Evolutionary conservation across 2,888 invertebrate genomes (phyloP).

Genomic region (Laothoe populi): DNA sequence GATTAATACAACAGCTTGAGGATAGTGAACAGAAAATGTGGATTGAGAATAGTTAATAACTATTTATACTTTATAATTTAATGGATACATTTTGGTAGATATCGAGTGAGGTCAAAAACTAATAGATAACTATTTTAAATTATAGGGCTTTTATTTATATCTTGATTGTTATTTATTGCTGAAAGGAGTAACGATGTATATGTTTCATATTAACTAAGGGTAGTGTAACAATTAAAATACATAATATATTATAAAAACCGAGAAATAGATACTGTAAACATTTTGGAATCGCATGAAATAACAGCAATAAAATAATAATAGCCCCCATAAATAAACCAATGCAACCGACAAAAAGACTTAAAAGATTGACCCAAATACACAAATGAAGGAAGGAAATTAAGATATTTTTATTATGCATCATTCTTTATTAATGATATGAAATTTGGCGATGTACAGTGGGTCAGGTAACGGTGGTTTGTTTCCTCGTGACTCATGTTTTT

Average conservation of each 20-base stretch:
- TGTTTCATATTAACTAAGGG: not conserved
- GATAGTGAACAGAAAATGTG: constrained; percentile 4
- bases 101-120: no score
- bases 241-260: no score
- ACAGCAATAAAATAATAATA: constrained; percentile 7
- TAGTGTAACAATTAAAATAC: no score
- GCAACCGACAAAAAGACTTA: not conserved
- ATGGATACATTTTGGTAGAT: not conserved
- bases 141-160: no score
- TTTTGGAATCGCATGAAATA: not conserved
- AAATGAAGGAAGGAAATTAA: constrained; percentile 24
- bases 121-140: no score
- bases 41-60: not conserved
- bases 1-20: constrained; percentile 16
- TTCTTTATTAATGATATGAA: constrained; percentile 31
- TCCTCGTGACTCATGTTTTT: constrained; percentile 6
- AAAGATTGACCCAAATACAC: constrained; percentile 22
- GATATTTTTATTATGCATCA: constrained; percentile 28
- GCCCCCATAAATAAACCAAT: not conserved
- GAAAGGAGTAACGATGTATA: no score
- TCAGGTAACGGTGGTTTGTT: constrained; percentile 37
- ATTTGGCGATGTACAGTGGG: constrained; percentile 34
- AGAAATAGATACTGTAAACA: not conserved
- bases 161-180: no score
- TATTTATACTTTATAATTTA: no score